Conservation (phyloP, 2,797 vertebrate species). For the Myotis findleyi region DNA sequence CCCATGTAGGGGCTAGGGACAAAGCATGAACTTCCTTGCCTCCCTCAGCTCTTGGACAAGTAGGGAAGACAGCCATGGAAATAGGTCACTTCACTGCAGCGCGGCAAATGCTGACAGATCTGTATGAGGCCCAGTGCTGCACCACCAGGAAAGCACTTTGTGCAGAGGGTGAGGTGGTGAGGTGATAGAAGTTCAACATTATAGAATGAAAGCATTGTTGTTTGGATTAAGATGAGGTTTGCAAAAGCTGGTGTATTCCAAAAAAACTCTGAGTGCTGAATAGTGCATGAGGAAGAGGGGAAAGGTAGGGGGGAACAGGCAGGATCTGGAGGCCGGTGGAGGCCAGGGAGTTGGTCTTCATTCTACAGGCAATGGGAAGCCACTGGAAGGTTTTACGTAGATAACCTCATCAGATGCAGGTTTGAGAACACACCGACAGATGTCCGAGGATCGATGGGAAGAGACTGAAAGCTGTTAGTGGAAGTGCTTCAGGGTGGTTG, state of each 20-base stretch:
- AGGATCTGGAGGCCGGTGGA: neutral
- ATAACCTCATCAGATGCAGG: neutral
- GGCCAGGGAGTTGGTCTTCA: neutral
- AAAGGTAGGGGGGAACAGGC: neutral
- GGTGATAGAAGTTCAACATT: neutral
- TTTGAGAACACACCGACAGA: neutral
- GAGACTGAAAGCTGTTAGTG: no score
- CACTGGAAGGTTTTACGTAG: rapidly evolving
- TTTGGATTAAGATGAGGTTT: neutral
- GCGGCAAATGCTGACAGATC: neutral
- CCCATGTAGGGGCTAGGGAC: neutral
- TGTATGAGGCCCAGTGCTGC: neutral
- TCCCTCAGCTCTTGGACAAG: neutral
- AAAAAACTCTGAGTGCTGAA: neutral
- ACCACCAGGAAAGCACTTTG: neutral
- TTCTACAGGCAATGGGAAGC: neutral
- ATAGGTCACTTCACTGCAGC: neutral
- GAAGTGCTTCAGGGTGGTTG: neutral
- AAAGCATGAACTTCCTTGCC: no score
- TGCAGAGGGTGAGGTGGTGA: neutral
- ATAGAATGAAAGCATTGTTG: neutral
- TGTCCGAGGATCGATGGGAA: neutral
- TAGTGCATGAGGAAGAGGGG: neutral
- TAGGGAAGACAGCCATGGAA: neutral
- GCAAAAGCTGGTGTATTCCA: neutral